These are phyloP conservation scores for Tuberolachnus salignus DNA, from an alignment of 2,888 invertebrate genomes.

Conservation along the genomic window DNA sequence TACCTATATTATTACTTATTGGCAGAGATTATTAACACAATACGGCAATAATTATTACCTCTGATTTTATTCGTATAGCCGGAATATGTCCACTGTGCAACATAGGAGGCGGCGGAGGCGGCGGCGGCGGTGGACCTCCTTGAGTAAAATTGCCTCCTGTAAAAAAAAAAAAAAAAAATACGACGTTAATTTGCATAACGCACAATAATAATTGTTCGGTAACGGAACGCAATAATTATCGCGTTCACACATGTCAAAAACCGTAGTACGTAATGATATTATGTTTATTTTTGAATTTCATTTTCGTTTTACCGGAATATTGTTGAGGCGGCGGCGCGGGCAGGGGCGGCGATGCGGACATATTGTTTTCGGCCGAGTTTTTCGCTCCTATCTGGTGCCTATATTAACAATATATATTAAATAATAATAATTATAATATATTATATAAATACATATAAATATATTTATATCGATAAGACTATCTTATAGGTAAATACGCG, in stretches of 20 bases:
- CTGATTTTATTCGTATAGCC: conserved; percentile 65
- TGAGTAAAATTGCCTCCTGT: conserved; percentile 46
- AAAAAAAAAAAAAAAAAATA: conserved; percentile 4
- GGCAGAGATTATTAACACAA: neutral
- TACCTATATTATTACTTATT: too few species aligned
- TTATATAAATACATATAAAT: too few species aligned
- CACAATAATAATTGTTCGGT: neutral
- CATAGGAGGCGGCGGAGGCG: conserved; percentile 67
- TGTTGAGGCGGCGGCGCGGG: conserved; percentile 43
- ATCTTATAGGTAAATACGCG: too few species aligned
- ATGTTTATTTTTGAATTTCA: neutral
- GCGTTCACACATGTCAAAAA: neutral
- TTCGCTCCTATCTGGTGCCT: conserved; percentile 49
- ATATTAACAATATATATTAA: neutral
- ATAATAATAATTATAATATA: too few species aligned
- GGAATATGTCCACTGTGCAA: conserved; percentile 66
- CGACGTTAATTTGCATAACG: conserved; percentile 1
- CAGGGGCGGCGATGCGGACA: conserved; percentile 44
- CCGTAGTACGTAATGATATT: too few species aligned
- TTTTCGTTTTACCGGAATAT: conserved; percentile 20
- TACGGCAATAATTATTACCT: conserved; percentile 62
- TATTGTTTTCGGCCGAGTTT: conserved; percentile 31
- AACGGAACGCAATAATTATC: conserved; percentile 14
- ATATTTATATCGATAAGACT: too few species aligned
- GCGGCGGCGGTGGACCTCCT: conserved; percentile 60